Evolutionary conservation across 2,113 vertebrate genomes (phyloP), one percentile per base, ranked within the genome.

Genomic region (Atractosteus spatula): DNA sequence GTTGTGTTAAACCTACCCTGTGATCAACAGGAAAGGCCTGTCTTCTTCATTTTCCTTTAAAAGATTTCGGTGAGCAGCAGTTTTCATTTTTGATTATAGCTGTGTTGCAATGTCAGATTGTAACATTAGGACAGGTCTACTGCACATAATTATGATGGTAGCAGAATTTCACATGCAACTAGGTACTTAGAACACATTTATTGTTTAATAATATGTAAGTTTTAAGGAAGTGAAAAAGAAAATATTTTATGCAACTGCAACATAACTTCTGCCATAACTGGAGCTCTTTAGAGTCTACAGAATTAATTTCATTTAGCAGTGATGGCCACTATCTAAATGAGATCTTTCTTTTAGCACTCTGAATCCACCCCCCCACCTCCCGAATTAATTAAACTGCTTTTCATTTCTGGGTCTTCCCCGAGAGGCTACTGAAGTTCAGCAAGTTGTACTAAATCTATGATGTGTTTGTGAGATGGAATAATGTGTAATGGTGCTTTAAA

Each of bases 331-430:
- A 41, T 41, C 29, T 66, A 66, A 65, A 72, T 17, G 29, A 13
- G 16, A 63, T 55, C 70, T 45, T 66, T 66, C 70, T 65, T 55
- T 55, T 72, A 29, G 43, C 45, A 43, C 62, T 55, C 14, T 12
- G 51, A 54, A 66, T 43, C 3, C 62, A 17, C 62, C 14, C 55
- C 51, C 64, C 44, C 14, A n/a, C n/a, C 8, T 64, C 11, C 62
- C 13, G 51, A 62, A 55, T 55, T 55, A 62, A 51, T 65, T 12
- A 41, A 8, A n/a, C 17, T 43, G 14, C 51, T 65, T 55, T 72
- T 57, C 55, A 7, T 11, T 44, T 72, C 42, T 43, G 71, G 62
- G 47, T 65, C 29, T 8, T 6, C 6, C 47, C 47, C 71, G 43
- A 45, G 44, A 71, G 70, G 55, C 70, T 64, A 47, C 8, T 72